A percentile compares a stretch with the other conserved stretches of the same genome.
Evolutionary conservation across 2,888 invertebrate species (phyloP).

Genomic region (Hemicrepidius hirtus): DNA sequence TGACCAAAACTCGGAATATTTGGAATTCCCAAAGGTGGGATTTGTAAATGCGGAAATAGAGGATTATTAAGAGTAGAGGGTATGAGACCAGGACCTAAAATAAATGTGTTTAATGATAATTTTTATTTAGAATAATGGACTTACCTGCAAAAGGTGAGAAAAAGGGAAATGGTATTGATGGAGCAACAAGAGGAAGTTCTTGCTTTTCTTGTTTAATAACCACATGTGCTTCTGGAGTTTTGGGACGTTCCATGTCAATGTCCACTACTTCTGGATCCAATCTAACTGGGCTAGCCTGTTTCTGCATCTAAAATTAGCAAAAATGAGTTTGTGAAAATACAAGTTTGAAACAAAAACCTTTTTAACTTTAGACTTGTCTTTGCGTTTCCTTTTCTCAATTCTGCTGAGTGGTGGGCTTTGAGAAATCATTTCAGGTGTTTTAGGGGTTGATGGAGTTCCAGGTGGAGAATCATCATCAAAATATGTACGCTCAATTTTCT

Average conservation of each 20-base stretch:
- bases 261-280: constrained; percentile 60
- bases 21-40: constrained; percentile 63
- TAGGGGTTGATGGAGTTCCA: constrained; percentile 75
- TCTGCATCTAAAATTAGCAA: constrained; percentile 53
- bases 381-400: constrained; percentile 75
- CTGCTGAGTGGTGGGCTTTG: constrained; percentile 76
- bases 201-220: constrained; percentile 55
- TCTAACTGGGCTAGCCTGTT: constrained; percentile 59
- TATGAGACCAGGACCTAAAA: constrained; percentile 77
- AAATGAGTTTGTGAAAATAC: too few species aligned
- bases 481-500: constrained; percentile 69
- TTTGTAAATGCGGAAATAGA: constrained; percentile 71
- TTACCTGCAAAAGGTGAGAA: constrained; percentile 73
- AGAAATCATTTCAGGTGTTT: constrained; percentile 76
- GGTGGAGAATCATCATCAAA: constrained; percentile 75
- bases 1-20: constrained; percentile 74
- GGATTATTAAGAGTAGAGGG: constrained; percentile 76
- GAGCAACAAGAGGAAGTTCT: constrained; percentile 62
- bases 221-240: constrained; percentile 67
- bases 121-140: constrained; percentile 36
- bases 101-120: background rate
- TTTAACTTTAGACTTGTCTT: constrained; percentile 71
- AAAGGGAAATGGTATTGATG: constrained; percentile 71
- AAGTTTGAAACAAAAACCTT: constrained; percentile 54
- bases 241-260: constrained; percentile 67